Evolutionary conservation across 2,888 invertebrate genomes (phyloP), one percentile per base, ranked within the genome.

Genomic region (Rotaria magnacalcarata): DNA sequence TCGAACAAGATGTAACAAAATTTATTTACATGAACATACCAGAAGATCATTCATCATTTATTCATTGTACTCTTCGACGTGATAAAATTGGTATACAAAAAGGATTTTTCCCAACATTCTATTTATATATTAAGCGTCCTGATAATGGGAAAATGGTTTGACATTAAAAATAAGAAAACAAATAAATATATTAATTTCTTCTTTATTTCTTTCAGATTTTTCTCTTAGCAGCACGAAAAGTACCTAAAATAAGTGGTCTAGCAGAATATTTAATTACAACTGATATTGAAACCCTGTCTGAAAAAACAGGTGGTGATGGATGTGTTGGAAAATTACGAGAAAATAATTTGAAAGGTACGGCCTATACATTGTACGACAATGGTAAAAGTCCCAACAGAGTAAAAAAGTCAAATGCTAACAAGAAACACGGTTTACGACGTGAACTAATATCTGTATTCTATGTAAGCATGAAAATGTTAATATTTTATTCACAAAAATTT

Each of bases 81-180:
- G 99, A 99, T 91, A 94, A 97, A 88, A 97, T 96, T 90, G 99
- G 99, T 86, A 96, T 99, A 94, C 99, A 99, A 92, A 93, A 97
- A 84, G 97, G 97, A 0, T 93, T 99, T 47, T 99, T 95, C 91
- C 99, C 99, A 0, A 98, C 98, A 0, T 99, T 99, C 92, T 99
- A 96, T 91, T 92, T 99, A 89, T 98, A 99, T 91, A 92, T 99
- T 88, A 98, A 99, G 91, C 93, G 96, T 88, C 24, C 41, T 10
- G 96, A 97, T 89, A 96, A 96, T 90, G 96, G 96, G 27, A 96
- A 96, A 91, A 96, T 96, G 92, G 96, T 96, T 58, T 19, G 86
- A 41, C n/a, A 27, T 67, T 27, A 27, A 14, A 67, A n/a, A 14
- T 14, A 16, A 16, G 16, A 67, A n/a, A 67, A 2, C 4, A 11